Evolutionary conservation across 2,888 invertebrate species (phyloP), one percentile per base, ranked within the genome.

Genomic region (Erebia aethiops): DNA sequence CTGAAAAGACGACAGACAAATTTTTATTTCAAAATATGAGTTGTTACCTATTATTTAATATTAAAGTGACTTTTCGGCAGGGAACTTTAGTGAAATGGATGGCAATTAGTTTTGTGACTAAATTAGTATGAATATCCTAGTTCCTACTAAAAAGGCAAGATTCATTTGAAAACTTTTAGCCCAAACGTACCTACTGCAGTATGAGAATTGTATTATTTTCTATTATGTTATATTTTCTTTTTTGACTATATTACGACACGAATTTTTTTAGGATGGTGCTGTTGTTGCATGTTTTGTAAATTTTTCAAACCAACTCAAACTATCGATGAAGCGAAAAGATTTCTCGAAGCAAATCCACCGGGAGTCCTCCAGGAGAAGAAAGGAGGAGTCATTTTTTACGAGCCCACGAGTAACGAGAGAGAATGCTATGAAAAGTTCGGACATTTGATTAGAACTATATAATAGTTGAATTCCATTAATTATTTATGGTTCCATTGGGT

Each of bases 251-350:
- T 16, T 16, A 54, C 2, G 10, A 54, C 1, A 8, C 5, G 16
- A 16, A 21, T n/a, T 64, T 51, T 7, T 41, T 16, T 72, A 95
- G 95, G 95, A 69, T 95, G 95, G 95, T 95, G 95, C 76, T 95
- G 94, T 73, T 95, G 95, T 76, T 94, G 93, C 77, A 84, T 94
- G 61, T 94, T 88, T 75, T 95, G 95, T 76, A 93, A 93, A 76
- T 88, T 94, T 75, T 95, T 95, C 78, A 93, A 92, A 74, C 95
- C 95, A 0, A 83, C 81, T 16, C 83, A 90, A 79, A 89, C 90
- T 67, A 95, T 95, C 72, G 86, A 91, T 52, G 87, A 90, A 73
- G 93, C 94, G 0, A 95, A 95, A 78, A 87, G 82, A 73, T 95
- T 94, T 80, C 86, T 94, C 63, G 80, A 87, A 0, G 77, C 84